Evolutionary conservation across 2,888 invertebrate genomes (phyloP).

Genomic region (Acleris literana): DNA sequence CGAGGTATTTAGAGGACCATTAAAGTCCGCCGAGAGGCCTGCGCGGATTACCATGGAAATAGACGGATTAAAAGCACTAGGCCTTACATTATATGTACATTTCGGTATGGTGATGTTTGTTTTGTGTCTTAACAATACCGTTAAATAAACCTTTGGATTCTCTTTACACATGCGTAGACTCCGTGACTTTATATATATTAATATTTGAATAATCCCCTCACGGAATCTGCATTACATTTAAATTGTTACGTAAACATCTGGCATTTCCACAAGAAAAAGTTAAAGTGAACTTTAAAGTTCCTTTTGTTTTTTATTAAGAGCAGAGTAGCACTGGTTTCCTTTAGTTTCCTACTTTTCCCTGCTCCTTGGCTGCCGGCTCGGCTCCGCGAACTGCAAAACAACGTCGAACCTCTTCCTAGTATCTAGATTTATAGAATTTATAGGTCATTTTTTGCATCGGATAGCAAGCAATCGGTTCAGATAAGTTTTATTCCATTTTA

Average conservation of each 20-base stretch:
- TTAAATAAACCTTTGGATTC: not conserved
- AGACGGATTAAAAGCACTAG: conserved; percentile 50
- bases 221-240: too few species aligned
- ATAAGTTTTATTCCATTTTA: conserved; percentile 25
- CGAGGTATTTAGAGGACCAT: conserved; percentile 66
- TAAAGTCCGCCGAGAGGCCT: conserved; percentile 64
- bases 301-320: conserved; percentile 20
- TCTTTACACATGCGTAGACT: not conserved
- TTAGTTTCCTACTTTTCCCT: conserved; percentile 27
- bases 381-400: conserved; percentile 32
- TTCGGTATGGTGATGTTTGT: not conserved
- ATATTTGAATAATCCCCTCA: too few species aligned
- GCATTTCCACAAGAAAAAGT: conserved; percentile 15
- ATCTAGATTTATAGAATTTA: conserved; percentile 15
- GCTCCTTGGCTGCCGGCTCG: conserved; percentile 25
- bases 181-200: too few species aligned
- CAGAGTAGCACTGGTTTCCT: conserved; percentile 21
- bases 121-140: not conserved
- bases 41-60: conserved; percentile 63
- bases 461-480: conserved; percentile 7
- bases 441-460: conserved; percentile 21
- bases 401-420: conserved; percentile 20
- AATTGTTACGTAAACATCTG: conserved; percentile 8
- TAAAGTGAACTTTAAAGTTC: conserved; percentile 22
- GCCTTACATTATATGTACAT: conserved; percentile 44